Base-by-base conservation (phyloP, 1,140 invertebrate genomes). In the Drosophila nasuta region DNA sequence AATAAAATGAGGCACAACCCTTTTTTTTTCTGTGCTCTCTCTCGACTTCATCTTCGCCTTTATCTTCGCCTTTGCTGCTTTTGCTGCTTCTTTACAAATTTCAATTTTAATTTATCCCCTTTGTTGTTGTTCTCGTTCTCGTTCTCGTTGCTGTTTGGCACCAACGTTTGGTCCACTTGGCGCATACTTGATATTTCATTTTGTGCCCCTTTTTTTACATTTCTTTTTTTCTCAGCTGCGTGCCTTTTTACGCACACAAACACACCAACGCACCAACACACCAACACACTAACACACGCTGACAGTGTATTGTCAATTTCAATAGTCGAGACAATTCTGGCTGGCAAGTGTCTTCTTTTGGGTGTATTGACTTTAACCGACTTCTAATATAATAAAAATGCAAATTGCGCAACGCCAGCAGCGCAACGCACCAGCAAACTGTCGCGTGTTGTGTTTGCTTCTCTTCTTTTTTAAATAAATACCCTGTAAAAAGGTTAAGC, bases 371-470 rank as follows among this genome's bases (percentile, higher is more conserved):
- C 82, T 85, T 85, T 78, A 85, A 81, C 78, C 81, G 60, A 82
- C 60, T 75, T 82, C 79, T 78, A 72, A 83, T 85, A 85, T 81
- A 85, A 85, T 85, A 81, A 85, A 85, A 85, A 85, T 85, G 78
- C 75, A 85, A 85, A 85, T 85, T 85, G 65, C 75, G 58, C 73
- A 60, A 49, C 38, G 57, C 56, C 71, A 60, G 30, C 48, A 68
- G 56, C 71, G 56, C 41, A n/a, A 43, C 38, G 38, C 38, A 41
- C 13, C 17, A 35, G 38, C 48, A 46, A 67, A 60, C 17, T 73
- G 70, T 68, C 56, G 56, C 64, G 41, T 43, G 20, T 25, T 25
- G 20, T 4, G 20, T 72, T 49, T 62, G 7, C 35, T 38, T 38
- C 6, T 38, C 1, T 7, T 33, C 30, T 7, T 48, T 1, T 25